Evolutionary conservation across 2,113 vertebrate species (phyloP), one percentile per base, ranked within the genome.

Genomic region (Petromus typicus): DNA sequence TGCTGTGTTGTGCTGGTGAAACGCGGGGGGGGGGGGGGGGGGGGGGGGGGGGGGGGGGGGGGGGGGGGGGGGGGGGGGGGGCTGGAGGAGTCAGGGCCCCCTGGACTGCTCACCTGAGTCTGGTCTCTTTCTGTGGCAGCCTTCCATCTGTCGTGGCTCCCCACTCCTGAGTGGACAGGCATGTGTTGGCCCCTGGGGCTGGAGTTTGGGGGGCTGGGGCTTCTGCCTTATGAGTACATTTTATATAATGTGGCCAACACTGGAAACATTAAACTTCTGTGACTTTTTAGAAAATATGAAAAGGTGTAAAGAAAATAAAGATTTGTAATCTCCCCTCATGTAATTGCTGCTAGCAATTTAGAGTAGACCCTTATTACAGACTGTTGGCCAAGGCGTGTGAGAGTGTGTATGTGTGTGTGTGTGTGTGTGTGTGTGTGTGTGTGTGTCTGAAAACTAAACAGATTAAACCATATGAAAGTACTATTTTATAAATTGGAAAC

Each of bases 361-460:
- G 45, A 37, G 12, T n/a, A 86, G 81, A 61, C 9, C 5, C 37
- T 51, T 51, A 30, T 51, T 51, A 30, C 4, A 78, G 81, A 63
- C n/a, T 23, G 23, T 61, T 18, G 25, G n/a, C n/a, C 18, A 20
- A n/a, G 7, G 18, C n/a, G n/a, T n/a, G n/a, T n/a, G n/a, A n/a
- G n/a, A n/a, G n/a, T n/a, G n/a, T n/a, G n/a, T n/a, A n/a, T 59
- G n/a, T 54, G 54, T 57, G n/a, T 40, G 14, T 34, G 73, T 48
- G 40, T 59, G 37, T 11, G 10, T 11, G 0, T 59, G n/a, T 54
- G 54, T 57, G n/a, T 40, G 14, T 34, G 73, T 48, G 40, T 59
- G 37, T 11, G 10, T 11, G 0, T 22, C 14, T 32, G 4, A 2
- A 5, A 14, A 25, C 7, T 13, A 3, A 20, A 17, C 10, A 63